Percentiles rank a stretch among this genome's conserved stretches.
Evolutionary conservation across 2,797 vertebrate species (phyloP).

Genomic region (Lithobates sylvaticus): DNA sequence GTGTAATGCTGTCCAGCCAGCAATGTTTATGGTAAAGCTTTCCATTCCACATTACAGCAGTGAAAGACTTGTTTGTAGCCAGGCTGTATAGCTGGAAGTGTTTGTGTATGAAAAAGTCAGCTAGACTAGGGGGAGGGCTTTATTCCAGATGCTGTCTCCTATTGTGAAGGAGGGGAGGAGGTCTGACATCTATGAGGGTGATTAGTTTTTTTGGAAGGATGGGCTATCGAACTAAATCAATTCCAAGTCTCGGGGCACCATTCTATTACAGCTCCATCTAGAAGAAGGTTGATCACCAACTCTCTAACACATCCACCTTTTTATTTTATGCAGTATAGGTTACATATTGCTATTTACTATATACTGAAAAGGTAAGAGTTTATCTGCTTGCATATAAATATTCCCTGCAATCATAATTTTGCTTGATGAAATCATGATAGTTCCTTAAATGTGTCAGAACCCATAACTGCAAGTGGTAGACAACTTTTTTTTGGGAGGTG

Average conservation of each 20-base stretch:
- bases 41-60: constrained; percentile 5
- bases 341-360: constrained; percentile 13
- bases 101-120: constrained; percentile 71
- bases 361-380: constrained; percentile 52
- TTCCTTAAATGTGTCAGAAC: not conserved
- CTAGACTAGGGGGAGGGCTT: constrained; percentile 63
- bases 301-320: constrained; percentile 50
- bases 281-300: constrained; percentile 74
- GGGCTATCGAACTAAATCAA: constrained; percentile 94
- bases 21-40: constrained; percentile 23
- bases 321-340: constrained; percentile 36
- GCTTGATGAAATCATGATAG: not conserved
- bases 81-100: constrained; percentile 65
- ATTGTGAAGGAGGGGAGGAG: constrained; percentile 81
- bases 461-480: not conserved
- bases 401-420: not conserved
- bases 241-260: constrained; percentile 86
- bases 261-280: constrained; percentile 82
- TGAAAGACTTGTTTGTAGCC: constrained; percentile 26
- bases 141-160: constrained; percentile 76
- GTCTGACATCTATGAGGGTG: constrained; percentile 95
- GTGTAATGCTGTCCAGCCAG: not conserved
- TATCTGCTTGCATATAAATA: not conserved
- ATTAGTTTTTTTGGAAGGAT: constrained; percentile 89
- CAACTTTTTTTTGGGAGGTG: not conserved